Evolutionary conservation across 2,888 invertebrate species (phyloP), one percentile per base, ranked within the genome.

Genomic region (Choreutis nemorana): DNA sequence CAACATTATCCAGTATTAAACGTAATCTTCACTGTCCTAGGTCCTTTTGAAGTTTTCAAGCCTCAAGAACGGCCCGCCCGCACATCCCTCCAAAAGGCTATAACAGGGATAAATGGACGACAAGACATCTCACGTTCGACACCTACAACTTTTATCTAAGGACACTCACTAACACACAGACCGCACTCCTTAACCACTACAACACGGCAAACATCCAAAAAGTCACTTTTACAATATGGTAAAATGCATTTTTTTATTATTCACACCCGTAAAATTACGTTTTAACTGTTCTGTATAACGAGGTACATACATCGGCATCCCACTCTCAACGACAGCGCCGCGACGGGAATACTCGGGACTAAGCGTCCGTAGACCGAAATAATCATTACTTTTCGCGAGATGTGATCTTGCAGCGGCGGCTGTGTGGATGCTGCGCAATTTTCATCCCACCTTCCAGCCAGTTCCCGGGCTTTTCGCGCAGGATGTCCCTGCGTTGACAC

Each of bases 311-410:
- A 51, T 55, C 58, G 56, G 45, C 51, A 50, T 56, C 55, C 51
- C 44, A 54, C 52, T 57, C 58, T 59, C 57, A 63, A 38, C 36
- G 34, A 49, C 53, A 68, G 71, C 75, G 75, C 75, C 54, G 47
- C 59, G 36, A 45, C 67, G 78, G 70, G 65, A 65, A 54, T 64
- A 61, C 62, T 71, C 55, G 61, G 67, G 67, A 77, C 72, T 68
- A 70, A 42, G 40, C 54, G 56, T 47, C 60, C 60, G 59, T 61
- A 67, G 70, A 77, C 78, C 71, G 63, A 78, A 80, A 79, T 80
- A 80, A 80, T 80, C 79, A 77, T 79, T 80, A 80, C 72, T 79
- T 79, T 75, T 71, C 68, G 65, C 64, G 67, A 75, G 78, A 78
- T 77, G 75, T 71, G 75, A 75, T 73, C 75, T 73, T 63, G 62